Conservation (phyloP, 2,797 vertebrate genomes). For the Sebastes alutus region DNA sequence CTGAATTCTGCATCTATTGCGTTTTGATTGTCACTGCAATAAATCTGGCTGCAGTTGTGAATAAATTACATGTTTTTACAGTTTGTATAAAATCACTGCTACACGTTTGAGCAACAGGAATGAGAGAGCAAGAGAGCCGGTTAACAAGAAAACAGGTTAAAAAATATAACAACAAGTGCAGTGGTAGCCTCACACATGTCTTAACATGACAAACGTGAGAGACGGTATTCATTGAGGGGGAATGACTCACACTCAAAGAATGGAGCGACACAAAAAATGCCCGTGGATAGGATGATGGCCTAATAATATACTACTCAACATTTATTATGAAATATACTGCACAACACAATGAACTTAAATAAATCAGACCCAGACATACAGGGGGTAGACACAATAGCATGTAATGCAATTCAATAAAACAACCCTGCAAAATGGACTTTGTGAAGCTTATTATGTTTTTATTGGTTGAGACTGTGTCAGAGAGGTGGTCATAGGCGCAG, state of each 20-base stretch:
- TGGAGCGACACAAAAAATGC: background rate
- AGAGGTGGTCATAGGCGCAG: no score
- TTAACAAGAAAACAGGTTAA: conserved; percentile 20
- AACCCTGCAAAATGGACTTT: background rate
- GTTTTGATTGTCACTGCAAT: background rate
- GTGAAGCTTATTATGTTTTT: no score
- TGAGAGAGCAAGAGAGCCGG: background rate
- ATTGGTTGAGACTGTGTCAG: no score
- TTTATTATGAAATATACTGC: background rate
- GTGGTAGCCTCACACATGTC: conserved; percentile 32
- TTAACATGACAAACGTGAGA: conserved; percentile 49
- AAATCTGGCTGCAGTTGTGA: background rate
- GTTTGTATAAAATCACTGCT: background rate
- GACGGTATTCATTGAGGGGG: background rate
- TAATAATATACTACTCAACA: background rate
- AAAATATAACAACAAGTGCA: background rate
- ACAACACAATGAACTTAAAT: background rate
- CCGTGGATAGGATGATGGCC: background rate
- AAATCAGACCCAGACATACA: background rate
- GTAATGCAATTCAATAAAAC: background rate
- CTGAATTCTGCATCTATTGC: background rate
- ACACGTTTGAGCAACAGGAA: background rate
- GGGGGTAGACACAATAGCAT: background rate
- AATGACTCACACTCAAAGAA: conserved; percentile 24
- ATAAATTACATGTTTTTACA: background rate